These are phyloP conservation scores for Thunnus thynnus DNA, from an alignment of 2,113 vertebrate species.

Conservation along the genomic window DNA sequence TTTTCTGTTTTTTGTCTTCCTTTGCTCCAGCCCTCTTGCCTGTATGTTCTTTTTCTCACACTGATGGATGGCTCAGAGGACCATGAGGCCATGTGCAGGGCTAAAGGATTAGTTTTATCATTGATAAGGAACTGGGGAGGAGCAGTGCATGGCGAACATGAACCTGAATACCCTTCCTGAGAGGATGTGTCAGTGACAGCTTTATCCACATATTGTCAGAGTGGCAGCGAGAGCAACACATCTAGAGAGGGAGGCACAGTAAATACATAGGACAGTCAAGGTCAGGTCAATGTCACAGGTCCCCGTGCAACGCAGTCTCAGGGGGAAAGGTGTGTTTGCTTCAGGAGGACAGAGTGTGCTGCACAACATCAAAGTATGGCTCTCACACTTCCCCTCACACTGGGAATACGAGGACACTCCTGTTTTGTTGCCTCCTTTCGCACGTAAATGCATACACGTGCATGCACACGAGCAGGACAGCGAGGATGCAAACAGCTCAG, in stretches of 20 bases:
- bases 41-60: conserved; percentile 51
- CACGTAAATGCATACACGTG: conserved; percentile 23
- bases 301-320: neutral
- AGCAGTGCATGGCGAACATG: neutral
- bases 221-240: conserved; percentile 39
- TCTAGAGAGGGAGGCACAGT: conserved; percentile 21
- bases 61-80: conserved; percentile 24
- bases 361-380: conserved; percentile 47
- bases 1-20: neutral
- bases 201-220: conserved; percentile 68
- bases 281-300: conserved; percentile 65
- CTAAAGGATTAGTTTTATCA: conserved; percentile 68
- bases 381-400: conserved; percentile 38
- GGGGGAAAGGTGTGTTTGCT: conserved; percentile 37
- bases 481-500: neutral
- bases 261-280: conserved; percentile 44
- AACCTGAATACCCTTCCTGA: conserved; percentile 57
- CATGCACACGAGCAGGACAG: neutral
- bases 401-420: conserved; percentile 24
- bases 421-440: conserved; percentile 55
- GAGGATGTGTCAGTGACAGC: conserved; percentile 77
- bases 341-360: conserved; percentile 52
- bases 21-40: neutral
- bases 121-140: conserved; percentile 56
- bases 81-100: conserved; percentile 15